A percentile compares a stretch with the other conserved stretches of the same genome.
phyloP scores from a whole-genome alignment of 2,113 vertebrate species.

The Pelecanus crispus region DNA sequence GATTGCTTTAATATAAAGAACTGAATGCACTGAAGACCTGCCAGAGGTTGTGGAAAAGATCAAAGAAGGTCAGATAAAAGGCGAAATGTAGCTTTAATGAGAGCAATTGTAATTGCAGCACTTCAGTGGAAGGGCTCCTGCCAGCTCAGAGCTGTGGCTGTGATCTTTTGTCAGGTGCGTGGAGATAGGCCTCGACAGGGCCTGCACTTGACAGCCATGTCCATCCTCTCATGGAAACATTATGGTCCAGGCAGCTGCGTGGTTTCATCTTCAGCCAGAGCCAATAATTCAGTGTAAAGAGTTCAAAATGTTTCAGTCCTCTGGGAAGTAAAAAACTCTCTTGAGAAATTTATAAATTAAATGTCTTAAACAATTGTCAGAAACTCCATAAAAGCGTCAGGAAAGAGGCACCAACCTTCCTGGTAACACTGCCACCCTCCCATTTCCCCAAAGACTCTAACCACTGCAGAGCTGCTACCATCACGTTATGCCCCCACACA shows the following conservation, averaged over 20 bases:
- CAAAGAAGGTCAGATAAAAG: conserved; percentile 34
- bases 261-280: background rate
- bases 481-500: background rate
- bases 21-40: conserved; percentile 24
- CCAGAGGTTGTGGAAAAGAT: conserved; percentile 23
- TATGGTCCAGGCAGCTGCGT: background rate
- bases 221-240: background rate
- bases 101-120: background rate
- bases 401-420: background rate
- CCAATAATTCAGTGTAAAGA: background rate
- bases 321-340: conserved; percentile 1
- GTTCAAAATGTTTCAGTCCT: background rate
- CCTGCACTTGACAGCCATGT: background rate
- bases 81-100: background rate
- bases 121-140: background rate
- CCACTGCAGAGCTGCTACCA: background rate
- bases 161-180: background rate
- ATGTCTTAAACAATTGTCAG: conserved; percentile 4
- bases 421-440: background rate
- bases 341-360: background rate
- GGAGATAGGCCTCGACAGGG: background rate
- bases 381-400: background rate
- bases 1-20: conserved; percentile 41
- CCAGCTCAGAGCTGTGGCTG: background rate
- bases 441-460: background rate